Conservation (phyloP, 1,140 invertebrate species). For the Bathynomus jamesi region DNA sequence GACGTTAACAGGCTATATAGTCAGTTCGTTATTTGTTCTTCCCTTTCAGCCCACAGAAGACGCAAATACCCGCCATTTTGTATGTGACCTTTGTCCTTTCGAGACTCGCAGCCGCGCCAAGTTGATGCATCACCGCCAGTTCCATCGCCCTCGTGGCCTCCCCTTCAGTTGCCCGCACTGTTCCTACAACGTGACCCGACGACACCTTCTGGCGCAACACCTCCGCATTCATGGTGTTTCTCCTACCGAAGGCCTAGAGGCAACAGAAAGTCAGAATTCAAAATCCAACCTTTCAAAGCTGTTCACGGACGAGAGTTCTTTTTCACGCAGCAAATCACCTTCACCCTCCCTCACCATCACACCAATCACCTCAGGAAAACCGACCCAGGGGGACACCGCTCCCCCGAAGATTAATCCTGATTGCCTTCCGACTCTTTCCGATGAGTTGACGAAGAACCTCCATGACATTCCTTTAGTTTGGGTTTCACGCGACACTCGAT, state of each 20-base stretch:
- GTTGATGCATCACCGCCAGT: conserved; percentile 74
- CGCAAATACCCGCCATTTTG: conserved; percentile 51
- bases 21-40: neutral
- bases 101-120: conserved; percentile 74
- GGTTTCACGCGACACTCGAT: conserved; percentile 59
- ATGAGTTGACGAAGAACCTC: conserved; percentile 43
- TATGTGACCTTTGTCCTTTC: conserved; percentile 65
- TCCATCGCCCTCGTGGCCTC: conserved; percentile 62
- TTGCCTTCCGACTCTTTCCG: conserved; percentile 36
- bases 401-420: conserved; percentile 15
- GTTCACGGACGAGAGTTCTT: neutral
- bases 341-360: conserved; percentile 35
- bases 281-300: neutral
- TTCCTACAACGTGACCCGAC: conserved; percentile 71
- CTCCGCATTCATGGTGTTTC: conserved; percentile 62
- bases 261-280: conserved; percentile 11
- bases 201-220: conserved; percentile 68
- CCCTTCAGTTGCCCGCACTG: conserved; percentile 71
- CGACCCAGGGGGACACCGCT: conserved; percentile 5
- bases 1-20: too few species aligned
- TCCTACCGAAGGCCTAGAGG: conserved; percentile 23
- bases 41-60: conserved; percentile 1
- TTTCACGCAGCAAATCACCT: conserved; percentile 21
- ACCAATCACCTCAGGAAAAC: conserved; percentile 11
- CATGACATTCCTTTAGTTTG: conserved; percentile 58